Conservation (phyloP, 2,888 invertebrate genomes). For the Panorpa germanica region DNA sequence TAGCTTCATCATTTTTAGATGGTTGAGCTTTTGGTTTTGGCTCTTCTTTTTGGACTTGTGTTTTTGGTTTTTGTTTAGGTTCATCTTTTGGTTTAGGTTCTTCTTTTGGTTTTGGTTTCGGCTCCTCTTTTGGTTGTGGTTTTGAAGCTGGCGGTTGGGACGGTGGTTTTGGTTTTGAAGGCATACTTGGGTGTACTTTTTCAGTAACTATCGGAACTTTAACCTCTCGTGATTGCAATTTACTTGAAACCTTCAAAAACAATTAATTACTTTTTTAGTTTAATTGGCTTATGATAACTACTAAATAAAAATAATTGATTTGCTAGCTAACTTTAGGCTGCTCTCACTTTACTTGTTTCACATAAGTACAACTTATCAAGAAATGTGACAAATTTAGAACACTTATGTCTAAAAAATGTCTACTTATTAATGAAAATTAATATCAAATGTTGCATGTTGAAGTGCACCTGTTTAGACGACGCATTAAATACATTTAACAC, state of each 20-base stretch:
- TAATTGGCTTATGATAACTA: no score
- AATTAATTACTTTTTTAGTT: no score
- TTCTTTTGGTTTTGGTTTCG: slow-evolving; percentile 6
- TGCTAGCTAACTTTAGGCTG: no score
- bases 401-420: no score
- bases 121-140: slow-evolving; percentile 6
- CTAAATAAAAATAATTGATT: no score
- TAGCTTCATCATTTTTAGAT: slow-evolving; percentile 14
- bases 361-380: no score
- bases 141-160: slow-evolving; percentile 14
- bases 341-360: no score
- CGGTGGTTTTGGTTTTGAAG: slow-evolving; percentile 4
- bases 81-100: slow-evolving; percentile 20
- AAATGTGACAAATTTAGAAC: no score
- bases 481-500: no score
- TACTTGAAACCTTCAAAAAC: slow-evolving; percentile 10
- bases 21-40: slow-evolving; percentile 19
- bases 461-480: no score
- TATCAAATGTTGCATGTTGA: no score
- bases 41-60: slow-evolving; percentile 17
- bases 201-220: slow-evolving; percentile 22
- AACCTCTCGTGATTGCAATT: slow-evolving; percentile 19
- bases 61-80: slow-evolving; percentile 16
- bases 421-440: no score
- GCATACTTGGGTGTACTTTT: slow-evolving; percentile 14